Evolutionary conservation across 1,140 invertebrate genomes (phyloP).

Genomic region (Wiebesia pumilae): DNA sequence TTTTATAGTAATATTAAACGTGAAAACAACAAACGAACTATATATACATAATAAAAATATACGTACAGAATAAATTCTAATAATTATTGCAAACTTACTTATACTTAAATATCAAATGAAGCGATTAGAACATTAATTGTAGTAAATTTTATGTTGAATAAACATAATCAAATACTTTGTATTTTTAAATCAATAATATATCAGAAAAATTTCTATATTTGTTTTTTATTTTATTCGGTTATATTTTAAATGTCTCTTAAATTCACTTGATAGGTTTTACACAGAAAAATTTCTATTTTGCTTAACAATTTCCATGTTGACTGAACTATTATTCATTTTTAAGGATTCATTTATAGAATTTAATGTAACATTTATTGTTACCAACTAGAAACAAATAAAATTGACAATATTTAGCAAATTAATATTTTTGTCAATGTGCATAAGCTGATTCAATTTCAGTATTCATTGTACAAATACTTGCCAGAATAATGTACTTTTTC

Average conservation of each 20-base stretch:
- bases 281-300: background rate
- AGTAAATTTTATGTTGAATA: background rate
- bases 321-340: too few species aligned
- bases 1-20: too few species aligned
- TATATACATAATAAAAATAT: too few species aligned
- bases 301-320: background rate
- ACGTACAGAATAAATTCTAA: too few species aligned
- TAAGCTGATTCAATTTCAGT: background rate
- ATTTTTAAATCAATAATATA: background rate
- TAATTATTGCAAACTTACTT: too few species aligned
- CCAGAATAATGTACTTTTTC: background rate
- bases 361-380: too few species aligned
- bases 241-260: background rate
- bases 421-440: background rate
- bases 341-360: too few species aligned
- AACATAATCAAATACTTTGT: background rate
- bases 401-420: background rate
- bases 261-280: background rate
- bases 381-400: too few species aligned
- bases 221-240: background rate
- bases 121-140: too few species aligned
- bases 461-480: background rate
- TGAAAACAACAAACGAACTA: too few species aligned
- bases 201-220: background rate
- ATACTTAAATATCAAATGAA: too few species aligned